Evolutionary conservation across 2,113 vertebrate species (phyloP).

Genomic region (Paramormyrops kingsleyae): DNA sequence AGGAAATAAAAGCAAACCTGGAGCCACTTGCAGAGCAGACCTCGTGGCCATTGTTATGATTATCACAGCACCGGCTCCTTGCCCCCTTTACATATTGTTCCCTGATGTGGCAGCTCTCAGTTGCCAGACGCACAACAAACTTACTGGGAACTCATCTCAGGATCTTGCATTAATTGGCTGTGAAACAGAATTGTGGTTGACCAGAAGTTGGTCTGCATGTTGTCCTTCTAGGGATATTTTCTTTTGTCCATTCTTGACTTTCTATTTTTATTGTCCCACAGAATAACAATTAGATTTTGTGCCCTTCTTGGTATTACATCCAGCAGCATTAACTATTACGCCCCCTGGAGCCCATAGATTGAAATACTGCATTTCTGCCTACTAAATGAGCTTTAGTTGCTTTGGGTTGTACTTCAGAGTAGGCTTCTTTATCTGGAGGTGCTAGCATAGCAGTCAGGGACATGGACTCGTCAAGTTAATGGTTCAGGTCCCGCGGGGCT

Average conservation of each 20-base stretch:
- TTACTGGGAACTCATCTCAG: not conserved
- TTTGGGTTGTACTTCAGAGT: not conserved
- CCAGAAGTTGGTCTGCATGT: not conserved
- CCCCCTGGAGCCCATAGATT: not conserved
- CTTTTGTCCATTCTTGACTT: not conserved
- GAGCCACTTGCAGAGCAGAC: not conserved
- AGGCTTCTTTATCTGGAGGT: not conserved
- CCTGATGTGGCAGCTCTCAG: not conserved
- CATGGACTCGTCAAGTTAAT: not conserved
- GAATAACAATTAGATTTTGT: not conserved
- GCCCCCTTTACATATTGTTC: not conserved
- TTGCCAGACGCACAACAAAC: not conserved
- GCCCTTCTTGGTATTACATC: not conserved
- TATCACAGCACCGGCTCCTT: not conserved
- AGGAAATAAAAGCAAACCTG: not conserved
- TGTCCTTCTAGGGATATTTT: not conserved
- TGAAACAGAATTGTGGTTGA: not conserved
- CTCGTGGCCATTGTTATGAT: not conserved
- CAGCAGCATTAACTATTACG: not conserved
- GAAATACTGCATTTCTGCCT: not conserved
- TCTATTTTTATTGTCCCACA: not conserved
- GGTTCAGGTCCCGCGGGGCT: not conserved
- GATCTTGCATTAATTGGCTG: slow-evolving; percentile 1
- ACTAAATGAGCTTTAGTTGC: not conserved
- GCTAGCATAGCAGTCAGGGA: not conserved